Evolutionary conservation across 2,113 vertebrate species (phyloP).

Genomic region (Chiloscyllium plagiosum): DNA sequence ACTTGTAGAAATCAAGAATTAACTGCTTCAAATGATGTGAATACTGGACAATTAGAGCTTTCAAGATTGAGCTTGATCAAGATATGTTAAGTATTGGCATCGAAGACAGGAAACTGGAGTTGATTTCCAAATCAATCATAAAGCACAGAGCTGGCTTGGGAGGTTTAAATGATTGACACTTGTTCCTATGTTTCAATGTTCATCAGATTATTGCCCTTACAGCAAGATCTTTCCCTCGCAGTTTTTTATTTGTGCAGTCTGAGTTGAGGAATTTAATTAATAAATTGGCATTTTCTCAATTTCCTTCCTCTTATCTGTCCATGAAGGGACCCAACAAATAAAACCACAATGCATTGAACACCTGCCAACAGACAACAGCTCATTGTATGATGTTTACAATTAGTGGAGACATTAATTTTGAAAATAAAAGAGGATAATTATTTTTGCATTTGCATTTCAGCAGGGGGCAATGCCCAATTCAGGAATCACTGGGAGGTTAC

Average conservation of each 20-base stretch:
- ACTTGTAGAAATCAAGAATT: background rate
- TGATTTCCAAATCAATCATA: background rate
- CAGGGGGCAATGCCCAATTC: background rate
- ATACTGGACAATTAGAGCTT: background rate
- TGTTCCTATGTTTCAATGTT: background rate
- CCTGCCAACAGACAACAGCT: background rate
- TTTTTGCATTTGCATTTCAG: background rate
- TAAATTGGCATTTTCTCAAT: background rate
- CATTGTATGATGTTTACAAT: background rate
- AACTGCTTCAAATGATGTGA: background rate
- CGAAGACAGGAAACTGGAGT: background rate
- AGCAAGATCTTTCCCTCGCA: background rate
- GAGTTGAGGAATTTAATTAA: background rate
- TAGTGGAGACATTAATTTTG: background rate
- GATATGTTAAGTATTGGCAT: background rate
- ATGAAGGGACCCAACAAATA: background rate
- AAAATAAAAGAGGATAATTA: background rate
- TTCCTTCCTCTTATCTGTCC: background rate
- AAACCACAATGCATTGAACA: background rate
- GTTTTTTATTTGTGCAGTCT: background rate
- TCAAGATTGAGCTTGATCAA: background rate
- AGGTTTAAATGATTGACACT: no score
- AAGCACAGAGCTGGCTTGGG: background rate
- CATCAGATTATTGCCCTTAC: background rate
- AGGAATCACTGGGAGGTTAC: background rate